Conservation (phyloP, 2,113 vertebrate species). For the Cephalopterus ornatus region DNA sequence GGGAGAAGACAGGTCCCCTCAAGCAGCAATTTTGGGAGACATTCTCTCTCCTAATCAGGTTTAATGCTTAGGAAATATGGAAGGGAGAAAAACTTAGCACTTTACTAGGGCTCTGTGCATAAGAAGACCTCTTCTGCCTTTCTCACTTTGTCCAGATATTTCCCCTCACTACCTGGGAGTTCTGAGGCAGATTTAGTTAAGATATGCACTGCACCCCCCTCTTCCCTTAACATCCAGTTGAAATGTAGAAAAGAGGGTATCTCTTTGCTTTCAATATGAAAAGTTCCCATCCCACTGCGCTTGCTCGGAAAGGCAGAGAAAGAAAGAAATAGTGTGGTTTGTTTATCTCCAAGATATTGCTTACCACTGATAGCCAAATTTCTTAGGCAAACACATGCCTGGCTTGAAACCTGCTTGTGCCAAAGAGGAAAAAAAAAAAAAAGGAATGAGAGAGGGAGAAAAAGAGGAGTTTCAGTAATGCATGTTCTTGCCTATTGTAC, state of each 20-base stretch:
- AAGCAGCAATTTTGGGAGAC: background rate
- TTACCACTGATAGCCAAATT: conserved; percentile 79
- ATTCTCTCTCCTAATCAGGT: background rate
- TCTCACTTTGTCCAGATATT: background rate
- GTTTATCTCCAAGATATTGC: background rate
- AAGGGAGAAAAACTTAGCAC: background rate
- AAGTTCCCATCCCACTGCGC: background rate
- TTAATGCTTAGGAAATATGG: background rate
- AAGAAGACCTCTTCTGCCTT: background rate
- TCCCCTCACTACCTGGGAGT: background rate
- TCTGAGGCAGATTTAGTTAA: background rate
- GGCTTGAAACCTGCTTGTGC: conserved; percentile 76
- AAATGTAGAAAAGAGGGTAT: background rate
- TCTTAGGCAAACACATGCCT: conserved; percentile 80
- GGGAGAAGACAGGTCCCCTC: background rate
- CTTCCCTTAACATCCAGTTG: background rate
- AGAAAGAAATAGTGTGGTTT: background rate
- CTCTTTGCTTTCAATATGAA: background rate
- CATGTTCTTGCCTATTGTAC: background rate
- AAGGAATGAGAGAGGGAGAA: background rate
- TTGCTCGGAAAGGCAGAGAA: background rate
- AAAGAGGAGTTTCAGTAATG: background rate
- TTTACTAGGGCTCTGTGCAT: background rate
- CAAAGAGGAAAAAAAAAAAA: background rate
- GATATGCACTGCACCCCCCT: background rate